These are phyloP conservation scores for Strigops habroptila DNA, from an alignment of 2,113 vertebrate species.

Conservation along the genomic window DNA sequence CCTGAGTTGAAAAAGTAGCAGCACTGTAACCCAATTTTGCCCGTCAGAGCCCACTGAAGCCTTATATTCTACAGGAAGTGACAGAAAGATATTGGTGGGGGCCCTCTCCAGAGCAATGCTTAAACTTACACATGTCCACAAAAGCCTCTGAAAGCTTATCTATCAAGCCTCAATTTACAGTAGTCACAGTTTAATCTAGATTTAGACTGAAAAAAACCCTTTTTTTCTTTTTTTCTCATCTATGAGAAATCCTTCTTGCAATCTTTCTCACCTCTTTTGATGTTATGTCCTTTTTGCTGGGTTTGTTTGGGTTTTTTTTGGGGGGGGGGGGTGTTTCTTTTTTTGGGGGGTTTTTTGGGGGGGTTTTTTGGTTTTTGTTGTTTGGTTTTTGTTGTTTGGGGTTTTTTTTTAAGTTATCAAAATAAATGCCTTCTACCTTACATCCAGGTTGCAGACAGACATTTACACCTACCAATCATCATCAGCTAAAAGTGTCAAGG, in stretches of 20 bases:
- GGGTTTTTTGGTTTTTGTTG: no score
- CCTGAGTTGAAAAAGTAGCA: not conserved
- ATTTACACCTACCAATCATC: slow-evolving; percentile 85
- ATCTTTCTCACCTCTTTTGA: fast-evolving
- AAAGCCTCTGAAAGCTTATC: not conserved
- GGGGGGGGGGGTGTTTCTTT: no score
- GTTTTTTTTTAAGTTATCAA: not conserved
- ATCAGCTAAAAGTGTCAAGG: slow-evolving; percentile 79
- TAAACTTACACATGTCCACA: fast-evolving
- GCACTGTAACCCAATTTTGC: fast-evolving
- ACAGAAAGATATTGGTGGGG: not conserved
- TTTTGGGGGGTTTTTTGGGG: no score
- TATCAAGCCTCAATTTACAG: not conserved
- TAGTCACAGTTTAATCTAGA: not conserved
- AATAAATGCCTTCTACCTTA: fast-evolving
- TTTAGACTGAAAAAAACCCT: fast-evolving
- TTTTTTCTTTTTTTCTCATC: not conserved
- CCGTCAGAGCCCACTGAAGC: not conserved
- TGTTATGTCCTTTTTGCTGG: fast-evolving
- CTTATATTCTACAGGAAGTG: not conserved
- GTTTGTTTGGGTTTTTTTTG: not conserved
- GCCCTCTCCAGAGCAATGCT: not conserved
- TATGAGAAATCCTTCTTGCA: no score
- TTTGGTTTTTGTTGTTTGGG: no score
- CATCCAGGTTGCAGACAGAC: fast-evolving